Evolutionary conservation across 2,797 vertebrate species (phyloP).

Genomic region (Squalus acanthias): DNA sequence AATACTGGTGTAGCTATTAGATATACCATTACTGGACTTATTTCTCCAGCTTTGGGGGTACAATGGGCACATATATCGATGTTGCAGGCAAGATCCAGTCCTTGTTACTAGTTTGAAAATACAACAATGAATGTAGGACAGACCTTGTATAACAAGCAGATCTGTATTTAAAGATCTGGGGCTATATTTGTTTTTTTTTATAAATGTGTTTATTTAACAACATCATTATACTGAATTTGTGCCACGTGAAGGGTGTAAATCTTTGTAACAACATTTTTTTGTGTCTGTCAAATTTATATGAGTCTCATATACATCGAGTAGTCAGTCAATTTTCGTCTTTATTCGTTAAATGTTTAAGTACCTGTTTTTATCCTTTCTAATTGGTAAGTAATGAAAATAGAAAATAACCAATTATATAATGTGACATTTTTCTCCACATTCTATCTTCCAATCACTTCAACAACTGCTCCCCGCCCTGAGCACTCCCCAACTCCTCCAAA

Average conservation of each 20-base stretch:
- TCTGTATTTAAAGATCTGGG: not conserved
- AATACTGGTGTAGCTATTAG: not conserved
- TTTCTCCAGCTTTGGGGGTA: not conserved
- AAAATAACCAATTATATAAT: not conserved
- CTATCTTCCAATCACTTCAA: not conserved
- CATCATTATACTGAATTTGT: not conserved
- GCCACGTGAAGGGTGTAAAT: not conserved
- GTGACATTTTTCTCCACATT: not conserved
- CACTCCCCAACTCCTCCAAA: not conserved
- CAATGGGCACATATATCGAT: not conserved
- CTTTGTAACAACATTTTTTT: not conserved
- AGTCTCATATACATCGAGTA: not conserved
- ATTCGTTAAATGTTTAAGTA: not conserved
- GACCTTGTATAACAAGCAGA: not conserved
- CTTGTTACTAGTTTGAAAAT: not conserved
- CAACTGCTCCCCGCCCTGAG: not conserved
- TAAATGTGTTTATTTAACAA: not conserved
- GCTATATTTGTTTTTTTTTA: not conserved
- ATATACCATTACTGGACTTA: not conserved
- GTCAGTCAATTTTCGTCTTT: not conserved
- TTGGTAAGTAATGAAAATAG: not conserved
- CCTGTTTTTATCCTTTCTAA: not conserved
- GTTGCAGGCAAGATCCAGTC: too few relatives aligned
- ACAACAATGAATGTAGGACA: not conserved
- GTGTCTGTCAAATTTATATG: not conserved